These are phyloP conservation scores for Cybosia mesomella DNA, from an alignment of 2,888 invertebrate genomes.

Conservation along the genomic window DNA sequence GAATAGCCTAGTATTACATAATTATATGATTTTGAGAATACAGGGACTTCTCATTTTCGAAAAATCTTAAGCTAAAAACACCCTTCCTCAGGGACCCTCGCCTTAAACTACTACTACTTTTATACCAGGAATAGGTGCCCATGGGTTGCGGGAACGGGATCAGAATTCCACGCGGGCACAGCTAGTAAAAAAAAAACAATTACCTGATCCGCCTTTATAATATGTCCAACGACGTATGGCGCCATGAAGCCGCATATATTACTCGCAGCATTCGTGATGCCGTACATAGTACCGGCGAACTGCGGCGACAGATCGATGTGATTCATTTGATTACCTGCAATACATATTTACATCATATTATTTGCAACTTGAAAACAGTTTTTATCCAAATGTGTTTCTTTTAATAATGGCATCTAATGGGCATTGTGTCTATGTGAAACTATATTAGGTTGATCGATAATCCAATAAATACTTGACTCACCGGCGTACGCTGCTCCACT, in stretches of 20 bases:
- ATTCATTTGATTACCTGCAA: constrained; percentile 92
- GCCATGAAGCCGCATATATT: constrained; percentile 94
- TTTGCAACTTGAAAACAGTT: not conserved
- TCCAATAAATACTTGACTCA: constrained; percentile 25
- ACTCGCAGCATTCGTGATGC: constrained; percentile 93
- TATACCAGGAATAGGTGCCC: too few species aligned
- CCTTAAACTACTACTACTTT: too few species aligned
- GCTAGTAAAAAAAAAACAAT: not conserved
- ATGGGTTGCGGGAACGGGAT: too few species aligned
- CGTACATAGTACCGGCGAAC: constrained; percentile 94
- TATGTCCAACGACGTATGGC: constrained; percentile 91
- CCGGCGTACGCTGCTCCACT: constrained; percentile 92
- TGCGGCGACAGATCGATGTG: constrained; percentile 93
- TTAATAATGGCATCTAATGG: too few species aligned
- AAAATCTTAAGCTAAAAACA: too few species aligned
- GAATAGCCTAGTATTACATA: too few species aligned
- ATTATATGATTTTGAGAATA: too few species aligned
- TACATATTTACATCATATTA: not conserved
- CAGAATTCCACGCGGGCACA: too few species aligned
- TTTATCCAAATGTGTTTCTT: too few species aligned
- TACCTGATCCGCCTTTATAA: constrained; percentile 89
- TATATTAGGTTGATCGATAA: not conserved
- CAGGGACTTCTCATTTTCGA: too few species aligned
- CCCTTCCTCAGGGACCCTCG: too few species aligned
- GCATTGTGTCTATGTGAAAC: too few species aligned